phyloP scores from a whole-genome alignment of 2,888 invertebrate species.

The Tyria jacobaeae region DNA sequence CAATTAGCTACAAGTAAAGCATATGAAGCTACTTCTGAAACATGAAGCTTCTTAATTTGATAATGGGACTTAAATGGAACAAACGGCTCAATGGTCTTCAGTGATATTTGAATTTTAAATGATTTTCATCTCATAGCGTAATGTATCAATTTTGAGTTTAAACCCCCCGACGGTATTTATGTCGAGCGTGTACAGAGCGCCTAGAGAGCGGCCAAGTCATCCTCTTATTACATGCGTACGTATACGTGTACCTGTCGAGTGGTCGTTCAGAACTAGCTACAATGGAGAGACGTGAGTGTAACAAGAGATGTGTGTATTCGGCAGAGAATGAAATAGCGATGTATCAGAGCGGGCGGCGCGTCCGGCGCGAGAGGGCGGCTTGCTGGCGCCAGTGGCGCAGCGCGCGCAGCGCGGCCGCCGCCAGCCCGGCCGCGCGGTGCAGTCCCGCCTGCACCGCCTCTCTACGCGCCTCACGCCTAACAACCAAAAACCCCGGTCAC shows the following conservation, averaged over 20 bases:
- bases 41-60: too few relatives aligned
- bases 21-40: too few relatives aligned
- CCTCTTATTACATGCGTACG: background rate
- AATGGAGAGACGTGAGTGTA: slow-evolving; percentile 7
- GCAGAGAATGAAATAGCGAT: slow-evolving; percentile 31
- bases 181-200: too few relatives aligned
- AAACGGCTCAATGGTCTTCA: too few relatives aligned
- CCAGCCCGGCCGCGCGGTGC: slow-evolving; percentile 30
- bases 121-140: too few relatives aligned
- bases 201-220: too few relatives aligned
- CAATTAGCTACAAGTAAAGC: too few relatives aligned
- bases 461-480: background rate
- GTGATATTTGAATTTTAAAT: too few relatives aligned
- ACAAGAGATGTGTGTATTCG: slow-evolving; percentile 37
- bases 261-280: background rate
- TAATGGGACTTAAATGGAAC: too few relatives aligned
- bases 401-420: slow-evolving; percentile 22
- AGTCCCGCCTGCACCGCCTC: slow-evolving; percentile 24
- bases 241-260: too few relatives aligned
- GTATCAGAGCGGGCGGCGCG: slow-evolving; percentile 6
- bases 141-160: too few relatives aligned
- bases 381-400: slow-evolving; percentile 6
- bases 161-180: too few relatives aligned
- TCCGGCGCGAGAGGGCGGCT: slow-evolving; percentile 15
- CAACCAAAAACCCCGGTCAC: background rate